These are phyloP conservation scores for Urocynchramus pylzowi DNA, from an alignment of 2,113 vertebrate species.

Conservation along the genomic window DNA sequence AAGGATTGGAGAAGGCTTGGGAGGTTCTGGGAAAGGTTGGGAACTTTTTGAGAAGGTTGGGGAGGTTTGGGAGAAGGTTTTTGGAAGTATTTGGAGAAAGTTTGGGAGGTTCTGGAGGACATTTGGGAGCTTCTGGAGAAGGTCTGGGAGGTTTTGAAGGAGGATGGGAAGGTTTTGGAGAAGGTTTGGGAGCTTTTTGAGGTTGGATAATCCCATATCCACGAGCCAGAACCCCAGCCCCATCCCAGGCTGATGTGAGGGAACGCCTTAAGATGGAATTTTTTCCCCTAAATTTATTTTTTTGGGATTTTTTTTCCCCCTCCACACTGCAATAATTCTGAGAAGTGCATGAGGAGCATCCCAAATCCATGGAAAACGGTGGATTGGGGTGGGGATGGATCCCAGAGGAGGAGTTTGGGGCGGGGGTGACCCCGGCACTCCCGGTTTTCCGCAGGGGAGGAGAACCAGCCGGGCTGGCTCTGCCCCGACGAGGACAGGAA, in stretches of 20 bases:
- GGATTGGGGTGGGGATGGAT: background rate
- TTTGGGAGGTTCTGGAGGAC: too few relatives aligned
- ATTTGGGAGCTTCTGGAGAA: too few relatives aligned
- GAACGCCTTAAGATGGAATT: too few relatives aligned
- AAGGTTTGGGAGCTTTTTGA: background rate
- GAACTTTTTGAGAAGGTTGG: too few relatives aligned
- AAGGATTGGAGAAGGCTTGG: too few relatives aligned
- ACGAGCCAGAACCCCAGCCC: background rate
- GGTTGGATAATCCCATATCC: background rate
- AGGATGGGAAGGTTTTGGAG: background rate
- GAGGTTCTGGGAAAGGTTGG: too few relatives aligned
- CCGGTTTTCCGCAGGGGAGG: conserved; percentile 73
- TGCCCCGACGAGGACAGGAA: conserved; percentile 87
- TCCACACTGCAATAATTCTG: rapidly evolving
- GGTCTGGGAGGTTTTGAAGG: background rate
- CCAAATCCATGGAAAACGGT: rapidly evolving
- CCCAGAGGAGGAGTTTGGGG: background rate
- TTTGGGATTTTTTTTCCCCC: too few relatives aligned
- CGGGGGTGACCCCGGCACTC: rapidly evolving
- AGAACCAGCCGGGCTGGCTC: conserved; percentile 92
- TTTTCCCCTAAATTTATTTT: background rate
- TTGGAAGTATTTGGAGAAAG: too few relatives aligned
- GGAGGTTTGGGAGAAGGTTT: too few relatives aligned
- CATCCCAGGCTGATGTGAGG: background rate
- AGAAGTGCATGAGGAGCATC: background rate